Conservation (phyloP, 2,797 vertebrate species). For the Cyclopterus lumpus region DNA sequence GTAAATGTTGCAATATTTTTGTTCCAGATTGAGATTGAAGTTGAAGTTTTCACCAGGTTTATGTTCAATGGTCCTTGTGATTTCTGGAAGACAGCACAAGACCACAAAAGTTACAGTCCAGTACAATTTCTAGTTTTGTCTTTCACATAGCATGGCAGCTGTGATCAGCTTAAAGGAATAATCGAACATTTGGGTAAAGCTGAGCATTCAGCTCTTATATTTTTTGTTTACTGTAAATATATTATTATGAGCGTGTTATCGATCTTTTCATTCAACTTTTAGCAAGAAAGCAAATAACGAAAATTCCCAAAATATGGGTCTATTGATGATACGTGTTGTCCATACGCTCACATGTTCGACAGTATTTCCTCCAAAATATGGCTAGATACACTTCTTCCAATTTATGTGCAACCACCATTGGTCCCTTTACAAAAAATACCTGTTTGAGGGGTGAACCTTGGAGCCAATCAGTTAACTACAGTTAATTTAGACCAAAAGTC, state of each 20-base stretch:
- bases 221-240: not conserved
- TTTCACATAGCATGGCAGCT: not conserved
- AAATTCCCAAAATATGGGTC: not conserved
- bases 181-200: not conserved
- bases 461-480: not conserved
- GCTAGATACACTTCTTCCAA: not conserved
- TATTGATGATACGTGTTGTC: not conserved
- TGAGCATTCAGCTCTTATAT: not conserved
- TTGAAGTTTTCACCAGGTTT: not conserved
- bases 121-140: not conserved
- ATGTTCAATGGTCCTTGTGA: not conserved
- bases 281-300: not conserved
- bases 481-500: not conserved
- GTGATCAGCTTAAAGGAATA: not conserved
- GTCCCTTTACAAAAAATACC: not conserved
- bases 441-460: not conserved
- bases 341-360: not conserved
- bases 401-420: not conserved
- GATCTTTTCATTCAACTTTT: not conserved
- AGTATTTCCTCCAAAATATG: not conserved
- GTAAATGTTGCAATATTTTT: conserved; percentile 40
- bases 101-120: not conserved
- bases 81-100: not conserved
- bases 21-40: not conserved
- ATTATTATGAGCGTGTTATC: no score